phyloP scores from a whole-genome alignment of 2,113 vertebrate genomes.

The Microcebus ravelobensis region DNA sequence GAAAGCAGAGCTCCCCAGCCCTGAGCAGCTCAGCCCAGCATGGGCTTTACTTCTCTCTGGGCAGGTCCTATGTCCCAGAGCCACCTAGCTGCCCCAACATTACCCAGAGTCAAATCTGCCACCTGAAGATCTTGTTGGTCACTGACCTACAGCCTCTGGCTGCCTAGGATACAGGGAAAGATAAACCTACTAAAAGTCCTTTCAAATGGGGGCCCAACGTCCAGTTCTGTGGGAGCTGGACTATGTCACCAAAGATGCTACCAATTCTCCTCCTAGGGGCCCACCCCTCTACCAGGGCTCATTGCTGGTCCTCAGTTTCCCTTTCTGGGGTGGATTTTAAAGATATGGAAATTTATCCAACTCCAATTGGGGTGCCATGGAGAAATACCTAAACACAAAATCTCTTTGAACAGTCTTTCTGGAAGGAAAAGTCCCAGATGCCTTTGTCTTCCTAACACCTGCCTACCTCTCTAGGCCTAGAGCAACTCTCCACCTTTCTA shows the following conservation, averaged over 20 bases:
- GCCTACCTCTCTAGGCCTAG: neutral
- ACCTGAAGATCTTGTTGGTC: neutral
- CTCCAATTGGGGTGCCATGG: neutral
- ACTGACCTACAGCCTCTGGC: neutral
- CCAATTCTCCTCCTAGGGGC: neutral
- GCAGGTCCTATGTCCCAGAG: neutral
- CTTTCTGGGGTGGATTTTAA: slow-evolving; percentile 20
- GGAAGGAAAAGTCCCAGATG: neutral
- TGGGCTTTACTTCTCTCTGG: neutral
- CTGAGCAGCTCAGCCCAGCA: neutral
- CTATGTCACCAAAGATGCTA: neutral
- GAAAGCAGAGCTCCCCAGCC: neutral
- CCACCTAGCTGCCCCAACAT: neutral
- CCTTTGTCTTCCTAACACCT: neutral
- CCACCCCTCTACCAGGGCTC: neutral
- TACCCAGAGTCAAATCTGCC: neutral
- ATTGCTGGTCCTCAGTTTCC: neutral
- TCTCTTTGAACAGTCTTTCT: neutral
- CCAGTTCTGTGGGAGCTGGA: neutral
- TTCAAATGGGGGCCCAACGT: neutral
- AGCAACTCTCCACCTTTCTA: neutral
- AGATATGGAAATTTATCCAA: slow-evolving; percentile 14
- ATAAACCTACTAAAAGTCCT: neutral
- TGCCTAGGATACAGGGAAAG: slow-evolving; percentile 4
- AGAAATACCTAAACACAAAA: slow-evolving; percentile 26